phyloP scores from a whole-genome alignment of 2,113 vertebrate species.

The Muntiacus muntjak region DNA sequence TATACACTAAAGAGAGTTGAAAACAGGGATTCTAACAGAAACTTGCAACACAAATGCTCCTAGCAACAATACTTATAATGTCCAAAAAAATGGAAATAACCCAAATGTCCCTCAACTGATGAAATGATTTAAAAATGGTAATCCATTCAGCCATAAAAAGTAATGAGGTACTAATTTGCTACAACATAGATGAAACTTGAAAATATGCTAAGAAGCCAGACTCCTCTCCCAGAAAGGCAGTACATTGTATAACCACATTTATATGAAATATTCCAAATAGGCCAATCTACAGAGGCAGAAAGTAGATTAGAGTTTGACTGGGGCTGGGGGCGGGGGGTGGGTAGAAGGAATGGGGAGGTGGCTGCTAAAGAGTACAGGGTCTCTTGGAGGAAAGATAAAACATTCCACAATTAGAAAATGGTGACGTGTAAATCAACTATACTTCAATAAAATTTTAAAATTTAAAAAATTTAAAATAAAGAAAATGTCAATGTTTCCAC shows the following conservation, averaged over 20 bases:
- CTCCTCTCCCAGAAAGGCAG: not conserved
- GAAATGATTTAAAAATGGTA: not conserved
- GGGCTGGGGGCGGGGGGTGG: no score
- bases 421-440: not conserved
- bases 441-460: not conserved
- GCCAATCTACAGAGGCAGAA: not conserved
- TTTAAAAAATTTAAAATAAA: not conserved
- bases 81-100: not conserved
- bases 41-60: not conserved
- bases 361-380: not conserved
- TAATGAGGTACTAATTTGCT: not conserved
- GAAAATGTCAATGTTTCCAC: not conserved
- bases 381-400: not conserved
- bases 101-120: not conserved
- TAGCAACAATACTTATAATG: not conserved
- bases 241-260: not conserved
- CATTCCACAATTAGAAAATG: not conserved
- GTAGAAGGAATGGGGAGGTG: not conserved
- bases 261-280: not conserved
- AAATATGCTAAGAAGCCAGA: not conserved
- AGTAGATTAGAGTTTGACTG: not conserved
- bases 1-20: not conserved
- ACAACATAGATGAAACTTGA: not conserved
- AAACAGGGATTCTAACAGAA: conserved; percentile 16
- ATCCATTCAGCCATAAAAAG: not conserved